Evolutionary conservation across 2,113 vertebrate species (phyloP), one percentile per base, ranked within the genome.

Genomic region (Gadus chalcogrammus): DNA sequence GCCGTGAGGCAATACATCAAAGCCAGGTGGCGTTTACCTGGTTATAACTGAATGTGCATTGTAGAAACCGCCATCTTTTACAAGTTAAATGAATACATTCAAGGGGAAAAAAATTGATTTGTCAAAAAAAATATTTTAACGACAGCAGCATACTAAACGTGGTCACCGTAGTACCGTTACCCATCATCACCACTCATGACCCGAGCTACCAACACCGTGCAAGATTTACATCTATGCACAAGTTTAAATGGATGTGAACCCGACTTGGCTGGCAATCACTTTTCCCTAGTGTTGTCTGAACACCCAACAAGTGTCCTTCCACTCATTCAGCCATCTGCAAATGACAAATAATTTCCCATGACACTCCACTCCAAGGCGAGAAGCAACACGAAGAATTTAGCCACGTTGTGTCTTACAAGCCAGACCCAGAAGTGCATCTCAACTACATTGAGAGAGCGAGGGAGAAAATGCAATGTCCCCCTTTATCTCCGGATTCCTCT

Each of bases 271-370:
- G 12, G 4, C 13, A 16, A 64, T 15, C 31, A 61, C 31, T 61
- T 35, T 3, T 48, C 28, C 28, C n/a, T 48, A 18, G 7, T 35
- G 55, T 28, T 17, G 58, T 59, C 17, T n/a, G 9, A 35, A 64
- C 4, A 64, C 63, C 63, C 31, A 68, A 17, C 15, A 52, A 38
- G 59, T 16, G 24, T 13, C 65, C 65, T 65, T 20, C 67, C 55
- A 59, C 61, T 67, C 65, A 62, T 72, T 35, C 31, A 35, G 64
- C 52, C 20, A 12, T 69, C 64, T 58, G 12, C 61, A 52, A 75
- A 67, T 35, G n/a, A 18, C 72, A 56, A 78, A 71, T 68, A 68
- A 63, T 75, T 24, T 28, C 62, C 52, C 4, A 27, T 55, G 60
- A 60, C 67, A 63, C 28, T 53, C 62, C 70, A 18, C 22, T 53